Evolutionary conservation across 2,797 vertebrate genomes (phyloP).

Genomic region (Sciurus carolinensis): DNA sequence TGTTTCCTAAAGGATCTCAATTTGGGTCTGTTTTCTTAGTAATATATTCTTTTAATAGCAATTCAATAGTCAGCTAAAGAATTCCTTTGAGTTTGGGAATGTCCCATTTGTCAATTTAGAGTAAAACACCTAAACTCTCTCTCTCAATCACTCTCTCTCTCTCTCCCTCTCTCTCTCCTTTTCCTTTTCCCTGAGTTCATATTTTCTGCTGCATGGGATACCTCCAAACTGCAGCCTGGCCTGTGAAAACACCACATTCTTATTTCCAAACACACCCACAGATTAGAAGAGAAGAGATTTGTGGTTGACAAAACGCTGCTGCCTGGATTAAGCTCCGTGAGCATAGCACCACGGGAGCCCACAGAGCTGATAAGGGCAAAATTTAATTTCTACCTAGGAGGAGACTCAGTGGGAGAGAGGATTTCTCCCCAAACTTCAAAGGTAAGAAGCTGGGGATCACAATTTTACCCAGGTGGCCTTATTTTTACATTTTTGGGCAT

Average conservation of each 20-base stretch:
- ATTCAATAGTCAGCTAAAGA: slow-evolving; percentile 29
- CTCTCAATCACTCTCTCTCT: no score
- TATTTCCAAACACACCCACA: slow-evolving; percentile 65
- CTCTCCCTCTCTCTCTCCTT: not conserved
- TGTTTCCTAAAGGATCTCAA: slow-evolving; percentile 27
- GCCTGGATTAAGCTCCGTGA: slow-evolving; percentile 44
- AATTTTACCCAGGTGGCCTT: slow-evolving; percentile 41
- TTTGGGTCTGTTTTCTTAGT: slow-evolving; percentile 56
- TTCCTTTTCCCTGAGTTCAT: not conserved
- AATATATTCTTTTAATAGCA: slow-evolving; percentile 50
- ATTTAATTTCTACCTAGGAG: slow-evolving; percentile 58
- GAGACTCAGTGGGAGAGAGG: not conserved
- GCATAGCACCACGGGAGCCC: not conserved
- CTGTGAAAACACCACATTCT: slow-evolving; percentile 40
- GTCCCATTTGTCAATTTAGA: slow-evolving; percentile 56
- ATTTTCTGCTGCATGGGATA: not conserved
- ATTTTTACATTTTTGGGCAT: not conserved
- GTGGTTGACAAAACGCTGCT: slow-evolving; percentile 43
- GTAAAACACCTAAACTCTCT: slow-evolving; percentile 4
- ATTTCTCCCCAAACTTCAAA: slow-evolving; percentile 40
- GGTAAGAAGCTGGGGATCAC: slow-evolving; percentile 37
- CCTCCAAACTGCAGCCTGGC: slow-evolving; percentile 8
- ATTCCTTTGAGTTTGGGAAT: slow-evolving; percentile 57
- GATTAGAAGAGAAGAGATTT: slow-evolving; percentile 51
- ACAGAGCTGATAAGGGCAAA: slow-evolving; percentile 32